Percentiles rank a stretch among this genome's conserved stretches.
These are phyloP conservation scores for Polypterus bichir DNA, from an alignment of 2,113 vertebrate genomes.

Conservation along the genomic window DNA sequence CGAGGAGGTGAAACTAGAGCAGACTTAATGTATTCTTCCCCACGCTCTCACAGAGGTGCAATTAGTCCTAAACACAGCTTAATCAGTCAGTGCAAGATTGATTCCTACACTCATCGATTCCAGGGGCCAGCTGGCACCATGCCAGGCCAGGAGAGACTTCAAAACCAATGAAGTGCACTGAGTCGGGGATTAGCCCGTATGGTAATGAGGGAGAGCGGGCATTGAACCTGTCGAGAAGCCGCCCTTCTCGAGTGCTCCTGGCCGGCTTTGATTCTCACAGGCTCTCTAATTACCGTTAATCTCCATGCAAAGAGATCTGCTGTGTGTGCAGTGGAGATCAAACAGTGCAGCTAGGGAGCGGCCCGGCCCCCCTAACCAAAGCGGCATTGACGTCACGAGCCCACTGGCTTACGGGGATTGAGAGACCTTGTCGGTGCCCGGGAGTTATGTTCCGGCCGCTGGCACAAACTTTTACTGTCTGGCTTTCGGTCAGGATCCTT, in stretches of 20 bases:
- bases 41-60: neutral
- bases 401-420: too few relatives aligned
- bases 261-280: neutral
- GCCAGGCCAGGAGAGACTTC: neutral
- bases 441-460: too few relatives aligned
- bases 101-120: neutral
- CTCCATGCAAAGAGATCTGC: too few relatives aligned
- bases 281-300: too few relatives aligned
- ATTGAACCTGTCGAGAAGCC: neutral
- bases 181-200: neutral
- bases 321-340: too few relatives aligned
- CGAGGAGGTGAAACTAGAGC: neutral
- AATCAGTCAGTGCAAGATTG: neutral
- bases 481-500: too few relatives aligned
- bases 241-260: neutral
- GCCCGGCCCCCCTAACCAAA: too few relatives aligned
- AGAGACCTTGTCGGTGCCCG: too few relatives aligned
- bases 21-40: neutral
- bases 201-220: neutral
- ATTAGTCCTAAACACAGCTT: constrained; percentile 1
- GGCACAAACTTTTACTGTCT: too few relatives aligned
- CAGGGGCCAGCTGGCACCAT: neutral
- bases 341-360: too few relatives aligned
- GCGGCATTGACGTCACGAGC: too few relatives aligned
- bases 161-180: neutral